Evolutionary conservation across 1,140 invertebrate genomes (phyloP), one percentile per base, ranked within the genome.

Genomic region (Ceratosolen solmsi): DNA sequence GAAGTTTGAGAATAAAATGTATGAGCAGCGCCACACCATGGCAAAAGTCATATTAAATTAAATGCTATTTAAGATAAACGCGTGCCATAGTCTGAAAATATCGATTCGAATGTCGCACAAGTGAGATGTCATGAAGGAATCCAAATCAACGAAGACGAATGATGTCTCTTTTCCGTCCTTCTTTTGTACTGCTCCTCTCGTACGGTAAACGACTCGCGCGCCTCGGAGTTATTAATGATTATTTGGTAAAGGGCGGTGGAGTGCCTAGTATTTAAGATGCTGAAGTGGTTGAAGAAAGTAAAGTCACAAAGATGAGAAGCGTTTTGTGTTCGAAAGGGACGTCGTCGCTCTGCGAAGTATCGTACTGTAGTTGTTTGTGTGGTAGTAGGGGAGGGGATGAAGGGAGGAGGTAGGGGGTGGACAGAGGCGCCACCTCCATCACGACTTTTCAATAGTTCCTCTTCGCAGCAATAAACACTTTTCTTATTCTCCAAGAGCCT

Each of bases 201-300:
- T 3, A 33, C 27, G 30, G 36, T 79, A 25, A 58, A 2, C 3
- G 13, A 36, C 70, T 2, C 56, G 9, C 2, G 49, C 25, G 46
- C 30, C 38, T 2, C 15, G 30, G 11, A 36, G 30, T 75, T 75
- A 81, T 81, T 81, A 81, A 75, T 81, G 72, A 75, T 80, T 36
- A 73, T 75, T 58, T 75, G 5, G 1, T 33, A 5, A 58, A 75
- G 17, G 30, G 71, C 13, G 20, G 49, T 27, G 22, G 27, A 33
- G 30, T 33, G n/a, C 1, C 71, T 33, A 51, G 25, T 25, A 72
- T 38, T 49, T 49, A 49, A 49, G 20, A 72, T 5, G n/a, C 7
- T 41, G 2, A 72, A 20, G 41, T 27, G 38, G 49, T 33, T 8
- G 9, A 33, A 38, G 78, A 46, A 25, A 41, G 54, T 17, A 46